Base-by-base conservation (phyloP, 1,140 invertebrate genomes). In the Sinella curviseta region DNA sequence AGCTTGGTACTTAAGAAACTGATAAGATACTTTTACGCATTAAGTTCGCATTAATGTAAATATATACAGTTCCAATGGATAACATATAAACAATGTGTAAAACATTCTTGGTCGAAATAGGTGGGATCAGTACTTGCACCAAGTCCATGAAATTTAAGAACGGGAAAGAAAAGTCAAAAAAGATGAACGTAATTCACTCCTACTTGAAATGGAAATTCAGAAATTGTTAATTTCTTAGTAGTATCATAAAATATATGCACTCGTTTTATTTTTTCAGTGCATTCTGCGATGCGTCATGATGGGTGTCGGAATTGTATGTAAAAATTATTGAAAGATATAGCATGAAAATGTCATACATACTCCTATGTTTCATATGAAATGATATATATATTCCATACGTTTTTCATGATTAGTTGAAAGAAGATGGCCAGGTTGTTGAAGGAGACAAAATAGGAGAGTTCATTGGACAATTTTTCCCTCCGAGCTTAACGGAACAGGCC, bases 101-200 rank as follows among this genome's bases (percentile, higher is more conserved):
- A 3, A 60, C 33, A 24, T 78, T n/a, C n/a, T n/a, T n/a, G n/a
- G n/a, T n/a, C n/a, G n/a, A n/a, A n/a, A n/a, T n/a, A n/a, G n/a
- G 75, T 8, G 76, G 75, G 36, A 80, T 79, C 12, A 16, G 33
- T n/a, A 36, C 70, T 31, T 79, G 75, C 30, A 77, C 76, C 1
- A 82, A 82, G 75, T 70, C 75, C 8, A 79, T 82, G 81, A 79
- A 79, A 57, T 82, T 82, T 36, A 82, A 82, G 70, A 82, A 79
- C 67, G 78, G 78, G 28, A 79, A 79, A 33, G 78, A 79, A 3
- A 79, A 79, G 35, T 33, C 73, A 3, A 74, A 36, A n/a, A 79
- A 79, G 34, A 76, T 76, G 74, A 73, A 67, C 30, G 77, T 78
- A 79, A 79, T 4, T 36, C n/a, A 70, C 12, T 60, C 12, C 12